These are phyloP conservation scores for Ochotona curzoniae DNA, from an alignment of 2,113 vertebrate genomes.

Conservation along the genomic window DNA sequence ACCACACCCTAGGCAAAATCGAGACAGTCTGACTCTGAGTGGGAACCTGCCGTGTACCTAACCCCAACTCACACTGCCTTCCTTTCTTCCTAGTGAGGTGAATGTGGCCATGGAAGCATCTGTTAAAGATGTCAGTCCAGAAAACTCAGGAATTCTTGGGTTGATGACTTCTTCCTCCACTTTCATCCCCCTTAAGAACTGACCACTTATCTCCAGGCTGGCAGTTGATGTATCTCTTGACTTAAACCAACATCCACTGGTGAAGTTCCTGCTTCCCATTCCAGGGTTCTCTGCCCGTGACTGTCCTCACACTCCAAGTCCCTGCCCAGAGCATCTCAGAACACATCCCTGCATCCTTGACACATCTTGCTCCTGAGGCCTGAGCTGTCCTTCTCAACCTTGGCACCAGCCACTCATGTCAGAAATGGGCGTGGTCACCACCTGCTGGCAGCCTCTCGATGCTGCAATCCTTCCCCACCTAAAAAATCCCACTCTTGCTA, in stretches of 20 bases:
- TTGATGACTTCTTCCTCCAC: too few species aligned
- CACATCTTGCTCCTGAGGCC: neutral
- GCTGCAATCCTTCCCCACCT: too few species aligned
- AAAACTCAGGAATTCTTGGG: neutral
- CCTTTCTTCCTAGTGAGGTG: neutral
- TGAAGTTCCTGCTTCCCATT: neutral
- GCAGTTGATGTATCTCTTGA: neutral
- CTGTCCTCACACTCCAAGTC: neutral
- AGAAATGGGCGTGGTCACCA: neutral
- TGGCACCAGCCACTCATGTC: neutral
- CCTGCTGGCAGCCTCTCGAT: neutral
- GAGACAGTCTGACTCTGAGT: neutral
- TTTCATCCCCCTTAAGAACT: neutral
- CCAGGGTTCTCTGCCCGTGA: neutral
- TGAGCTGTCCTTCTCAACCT: neutral
- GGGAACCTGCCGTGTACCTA: neutral
- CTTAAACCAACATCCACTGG: fast-evolving
- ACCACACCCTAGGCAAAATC: neutral
- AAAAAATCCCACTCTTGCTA: too few species aligned
- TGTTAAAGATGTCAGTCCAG: neutral
- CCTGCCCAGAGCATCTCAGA: neutral
- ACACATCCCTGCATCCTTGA: neutral
- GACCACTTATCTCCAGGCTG: fast-evolving
- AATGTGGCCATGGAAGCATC: neutral
- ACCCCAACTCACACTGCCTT: neutral